phyloP scores from a whole-genome alignment of 2,888 invertebrate genomes.

The Trachelus stipa region DNA sequence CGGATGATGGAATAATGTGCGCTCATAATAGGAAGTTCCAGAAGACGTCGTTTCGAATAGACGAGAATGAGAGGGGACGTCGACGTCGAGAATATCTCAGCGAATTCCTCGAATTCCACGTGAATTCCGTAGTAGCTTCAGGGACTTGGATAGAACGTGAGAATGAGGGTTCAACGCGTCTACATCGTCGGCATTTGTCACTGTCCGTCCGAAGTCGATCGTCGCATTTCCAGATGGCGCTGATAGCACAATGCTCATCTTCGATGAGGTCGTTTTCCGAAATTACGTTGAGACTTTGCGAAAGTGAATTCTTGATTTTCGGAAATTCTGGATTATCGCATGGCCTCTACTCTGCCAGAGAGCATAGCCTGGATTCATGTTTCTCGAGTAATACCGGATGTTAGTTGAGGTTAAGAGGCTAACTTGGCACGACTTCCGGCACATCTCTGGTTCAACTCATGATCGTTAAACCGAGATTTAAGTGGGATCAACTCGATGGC shows the following conservation, averaged over 20 bases:
- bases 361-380: background rate
- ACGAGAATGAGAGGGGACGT: background rate
- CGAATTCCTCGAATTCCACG: background rate
- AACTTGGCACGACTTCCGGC: slow-evolving; percentile 29
- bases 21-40: background rate
- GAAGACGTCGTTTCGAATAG: background rate
- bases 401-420: slow-evolving; percentile 14
- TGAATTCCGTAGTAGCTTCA: background rate
- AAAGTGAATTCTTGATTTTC: background rate
- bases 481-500: slow-evolving; percentile 21
- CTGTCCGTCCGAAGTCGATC: background rate
- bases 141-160: background rate
- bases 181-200: background rate
- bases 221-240: background rate
- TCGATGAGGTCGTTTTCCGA: background rate
- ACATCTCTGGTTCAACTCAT: slow-evolving; percentile 28
- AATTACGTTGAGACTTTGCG: background rate
- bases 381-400: background rate
- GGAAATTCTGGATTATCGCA: background rate
- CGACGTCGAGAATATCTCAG: background rate
- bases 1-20: background rate
- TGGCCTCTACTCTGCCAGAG: background rate
- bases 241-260: background rate
- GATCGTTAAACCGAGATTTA: slow-evolving; percentile 27
- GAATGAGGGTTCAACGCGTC: background rate